phyloP scores from a whole-genome alignment of 2,888 invertebrate species.

The Synergus laeviventris region DNA sequence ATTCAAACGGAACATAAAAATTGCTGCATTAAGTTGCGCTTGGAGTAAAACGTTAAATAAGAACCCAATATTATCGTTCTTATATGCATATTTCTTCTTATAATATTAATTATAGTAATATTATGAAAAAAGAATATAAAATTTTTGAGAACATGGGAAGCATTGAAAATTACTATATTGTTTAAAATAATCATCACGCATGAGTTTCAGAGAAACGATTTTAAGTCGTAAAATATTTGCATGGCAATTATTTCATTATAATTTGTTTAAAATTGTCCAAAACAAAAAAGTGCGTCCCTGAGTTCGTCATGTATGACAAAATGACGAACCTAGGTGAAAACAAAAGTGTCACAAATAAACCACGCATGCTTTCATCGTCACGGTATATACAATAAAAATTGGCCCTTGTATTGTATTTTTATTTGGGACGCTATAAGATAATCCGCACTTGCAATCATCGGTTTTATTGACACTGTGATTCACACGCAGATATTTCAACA shows the following conservation, averaged over 20 bases:
- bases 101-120: too few species aligned
- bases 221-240: not conserved
- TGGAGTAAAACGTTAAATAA: not conserved
- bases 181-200: not conserved
- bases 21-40: not conserved
- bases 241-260: not conserved
- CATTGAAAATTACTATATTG: not conserved
- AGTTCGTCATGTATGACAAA: constrained; percentile 39
- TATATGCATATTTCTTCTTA: too few species aligned
- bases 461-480: not conserved
- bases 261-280: not conserved
- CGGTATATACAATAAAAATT: constrained; percentile 18
- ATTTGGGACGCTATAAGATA: constrained; percentile 4
- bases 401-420: constrained; percentile 9
- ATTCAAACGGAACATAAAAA: not conserved
- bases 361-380: constrained; percentile 33
- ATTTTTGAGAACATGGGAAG: too few species aligned
- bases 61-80: too few species aligned
- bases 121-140: too few species aligned
- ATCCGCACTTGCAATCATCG: not conserved
- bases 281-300: constrained; percentile 10
- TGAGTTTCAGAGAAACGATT: not conserved
- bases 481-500: not conserved
- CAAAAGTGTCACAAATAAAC: constrained; percentile 44
- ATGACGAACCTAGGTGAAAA: constrained; percentile 43